A percentile compares a stretch with the other conserved stretches of the same genome.
These are phyloP conservation scores for Hippolais icterina DNA, from an alignment of 2,113 vertebrate genomes.

Conservation along the genomic window DNA sequence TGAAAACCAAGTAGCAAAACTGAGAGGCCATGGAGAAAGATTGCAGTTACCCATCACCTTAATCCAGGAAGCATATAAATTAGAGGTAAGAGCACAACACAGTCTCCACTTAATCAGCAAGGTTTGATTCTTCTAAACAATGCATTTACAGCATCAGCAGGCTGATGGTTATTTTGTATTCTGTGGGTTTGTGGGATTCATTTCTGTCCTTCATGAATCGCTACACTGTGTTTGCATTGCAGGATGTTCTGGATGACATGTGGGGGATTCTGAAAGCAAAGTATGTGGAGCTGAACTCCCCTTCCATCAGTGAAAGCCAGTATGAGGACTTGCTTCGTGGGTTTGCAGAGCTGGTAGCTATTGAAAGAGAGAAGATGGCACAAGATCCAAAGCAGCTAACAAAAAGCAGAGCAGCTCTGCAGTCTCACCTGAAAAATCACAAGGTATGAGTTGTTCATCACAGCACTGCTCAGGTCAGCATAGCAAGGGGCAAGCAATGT, in stretches of 20 bases:
- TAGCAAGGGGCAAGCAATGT: background rate
- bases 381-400: slow-evolving; percentile 35
- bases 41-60: slow-evolving; percentile 64
- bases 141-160: background rate
- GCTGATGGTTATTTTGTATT: background rate
- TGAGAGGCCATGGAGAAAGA: slow-evolving; percentile 74
- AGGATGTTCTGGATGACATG: slow-evolving; percentile 78
- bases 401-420: slow-evolving; percentile 70
- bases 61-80: slow-evolving; percentile 75
- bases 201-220: background rate
- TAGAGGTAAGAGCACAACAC: slow-evolving; percentile 77
- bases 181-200: background rate
- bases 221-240: background rate
- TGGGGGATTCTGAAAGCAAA: slow-evolving; percentile 68
- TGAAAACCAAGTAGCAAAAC: slow-evolving; percentile 73
- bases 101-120: background rate
- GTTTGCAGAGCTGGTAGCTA: slow-evolving; percentile 72
- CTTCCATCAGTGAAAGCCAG: slow-evolving; percentile 67
- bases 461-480: background rate
- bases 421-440: slow-evolving; percentile 73
- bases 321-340: slow-evolving; percentile 73
- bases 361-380: slow-evolving; percentile 73
- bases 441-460: slow-evolving; percentile 71
- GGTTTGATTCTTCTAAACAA: background rate
- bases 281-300: slow-evolving; percentile 65